Evolutionary conservation across 2,113 vertebrate genomes (phyloP), one percentile per base, ranked within the genome.

Genomic region (Mesocricetus auratus): DNA sequence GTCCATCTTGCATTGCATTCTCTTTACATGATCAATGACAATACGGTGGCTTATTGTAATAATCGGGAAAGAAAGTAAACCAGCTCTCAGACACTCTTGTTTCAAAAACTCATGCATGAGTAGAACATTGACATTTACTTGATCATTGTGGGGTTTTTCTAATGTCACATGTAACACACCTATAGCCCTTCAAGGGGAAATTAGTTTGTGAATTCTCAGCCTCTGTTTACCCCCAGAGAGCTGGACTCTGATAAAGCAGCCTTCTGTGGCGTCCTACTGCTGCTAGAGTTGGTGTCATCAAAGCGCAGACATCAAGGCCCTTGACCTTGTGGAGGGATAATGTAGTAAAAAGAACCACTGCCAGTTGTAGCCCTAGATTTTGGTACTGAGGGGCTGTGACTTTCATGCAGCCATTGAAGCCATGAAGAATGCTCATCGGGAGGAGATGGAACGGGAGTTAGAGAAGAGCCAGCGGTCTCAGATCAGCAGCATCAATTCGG

Each of bases 391-490:
- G 0, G 33, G 17, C 22, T 17, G 12, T 86, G 64, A 83, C 47
- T 7, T 83, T 87, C 89, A 19, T 50, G 0, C 94, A 99, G 99
- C 99, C 94, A 99, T 99, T 4, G 99, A 99, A 98, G 99, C 99
- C 97, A 99, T 99, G 99, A 99, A 99, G 98, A 99, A 99, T 0
- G 99, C 99, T 0, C 99, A 99, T 98, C 98, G 99, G 47, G 99
- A 99, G 97, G 99, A 99, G 93, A 97, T 99, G 98, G 98, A 99
- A 75, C 98, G 99, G 1, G 99, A 99, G 92, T 91, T 99, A 98
- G 99, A 99, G 97, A 99, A 99, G 98, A 99, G 98, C 79, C 99
- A 99, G 64, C 99, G 99, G 53, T 99, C 99, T 24, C 99, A 99
- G 97, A 98, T 99, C 97, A 99, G 99, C 93, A 99, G 99, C 31